Conservation (phyloP, 2,113 vertebrate species). For the Arvicanthis niloticus region DNA sequence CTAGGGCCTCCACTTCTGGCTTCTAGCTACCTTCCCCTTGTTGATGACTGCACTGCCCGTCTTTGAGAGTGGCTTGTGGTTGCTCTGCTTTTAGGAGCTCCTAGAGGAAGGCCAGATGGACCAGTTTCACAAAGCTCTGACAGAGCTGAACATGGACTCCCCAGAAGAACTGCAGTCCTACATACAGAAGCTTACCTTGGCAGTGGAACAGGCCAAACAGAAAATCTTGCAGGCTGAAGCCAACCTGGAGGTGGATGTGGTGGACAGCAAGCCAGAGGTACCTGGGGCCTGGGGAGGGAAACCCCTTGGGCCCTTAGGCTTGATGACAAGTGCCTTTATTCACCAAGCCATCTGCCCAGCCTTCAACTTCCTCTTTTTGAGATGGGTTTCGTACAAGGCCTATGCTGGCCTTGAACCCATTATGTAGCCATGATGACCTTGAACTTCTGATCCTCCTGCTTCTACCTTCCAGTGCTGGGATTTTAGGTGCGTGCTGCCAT, state of each 20-base stretch:
- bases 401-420: neutral
- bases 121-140: conserved; percentile 95
- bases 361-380: neutral
- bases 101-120: conserved; percentile 90
- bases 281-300: neutral
- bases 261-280: conserved; percentile 94
- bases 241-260: conserved; percentile 88
- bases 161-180: conserved; percentile 98
- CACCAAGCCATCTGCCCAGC: neutral
- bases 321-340: neutral
- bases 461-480: neutral
- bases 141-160: conserved; percentile 99
- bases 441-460: neutral
- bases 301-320: neutral
- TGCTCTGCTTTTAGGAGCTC: conserved; percentile 86
- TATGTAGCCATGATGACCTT: neutral
- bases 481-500: neutral
- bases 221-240: conserved; percentile 92
- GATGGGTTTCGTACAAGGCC: neutral
- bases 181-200: conserved; percentile 94
- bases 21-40: neutral
- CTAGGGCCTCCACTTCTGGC: neutral
- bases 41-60: neutral
- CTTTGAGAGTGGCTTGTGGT: neutral
- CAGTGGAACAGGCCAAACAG: conserved; percentile 93